Percentiles rank a stretch among this genome's conserved stretches.
phyloP scores from a whole-genome alignment of 2,797 vertebrate genomes.

The Acropternis orthonyx region DNA sequence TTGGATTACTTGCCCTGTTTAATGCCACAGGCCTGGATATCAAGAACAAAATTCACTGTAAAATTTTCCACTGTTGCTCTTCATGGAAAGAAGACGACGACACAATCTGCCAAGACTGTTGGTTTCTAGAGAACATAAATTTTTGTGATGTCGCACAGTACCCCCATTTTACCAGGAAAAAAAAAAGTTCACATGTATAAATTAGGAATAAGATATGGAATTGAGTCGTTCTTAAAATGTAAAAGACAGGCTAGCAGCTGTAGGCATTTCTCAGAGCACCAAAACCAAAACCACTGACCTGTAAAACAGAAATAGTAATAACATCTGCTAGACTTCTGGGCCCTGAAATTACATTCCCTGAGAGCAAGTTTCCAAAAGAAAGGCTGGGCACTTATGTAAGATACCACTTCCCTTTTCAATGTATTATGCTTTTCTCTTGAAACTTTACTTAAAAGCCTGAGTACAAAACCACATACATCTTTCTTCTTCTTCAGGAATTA shows the following conservation, averaged over 20 bases:
- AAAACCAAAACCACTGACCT: slow-evolving; percentile 37
- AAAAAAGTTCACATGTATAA: not conserved
- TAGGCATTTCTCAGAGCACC: not conserved
- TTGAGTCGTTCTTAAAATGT: not conserved
- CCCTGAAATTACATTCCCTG: slow-evolving; percentile 27
- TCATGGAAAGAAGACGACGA: not conserved
- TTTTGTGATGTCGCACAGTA: not conserved
- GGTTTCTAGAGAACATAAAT: not conserved
- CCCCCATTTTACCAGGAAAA: not conserved
- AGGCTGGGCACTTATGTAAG: slow-evolving; percentile 1
- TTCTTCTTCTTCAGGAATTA: not conserved
- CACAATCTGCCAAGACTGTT: not conserved
- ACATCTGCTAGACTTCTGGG: slow-evolving; percentile 43
- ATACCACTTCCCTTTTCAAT: not conserved
- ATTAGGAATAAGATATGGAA: not conserved
- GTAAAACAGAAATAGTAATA: slow-evolving; percentile 41
- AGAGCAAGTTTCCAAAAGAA: slow-evolving; percentile 34
- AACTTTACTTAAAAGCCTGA: not conserved
- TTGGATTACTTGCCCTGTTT: not conserved
- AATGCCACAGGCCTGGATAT: not conserved
- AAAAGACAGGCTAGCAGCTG: slow-evolving; percentile 12
- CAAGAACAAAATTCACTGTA: not conserved
- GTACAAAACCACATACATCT: not conserved
- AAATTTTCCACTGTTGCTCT: not conserved
- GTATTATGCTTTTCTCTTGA: not conserved